Percentiles rank a stretch among this genome's conserved stretches.
phyloP scores from a whole-genome alignment of 2,113 vertebrate species.

The Kobus ellipsiprymnus region DNA sequence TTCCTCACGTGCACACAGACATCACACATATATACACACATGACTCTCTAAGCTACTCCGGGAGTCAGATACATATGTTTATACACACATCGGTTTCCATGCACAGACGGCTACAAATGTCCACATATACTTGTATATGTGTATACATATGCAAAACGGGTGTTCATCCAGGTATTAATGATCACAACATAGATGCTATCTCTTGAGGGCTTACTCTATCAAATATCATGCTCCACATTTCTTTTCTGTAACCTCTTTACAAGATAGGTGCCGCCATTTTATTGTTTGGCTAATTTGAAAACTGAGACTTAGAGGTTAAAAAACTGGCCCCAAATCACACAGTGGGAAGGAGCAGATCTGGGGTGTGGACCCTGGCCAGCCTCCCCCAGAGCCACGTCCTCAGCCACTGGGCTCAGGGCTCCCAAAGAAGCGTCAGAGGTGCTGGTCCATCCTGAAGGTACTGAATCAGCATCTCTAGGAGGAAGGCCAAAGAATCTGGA shows the following conservation, averaged over 20 bases:
- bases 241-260: neutral
- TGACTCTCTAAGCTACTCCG: neutral
- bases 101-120: neutral
- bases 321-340: neutral
- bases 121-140: no score
- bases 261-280: neutral
- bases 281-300: neutral
- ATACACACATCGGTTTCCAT: rapidly evolving
- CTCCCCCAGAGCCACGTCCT: neutral
- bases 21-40: neutral
- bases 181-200: no score
- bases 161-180: rapidly evolving
- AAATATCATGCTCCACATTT: neutral
- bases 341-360: neutral
- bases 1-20: neutral
- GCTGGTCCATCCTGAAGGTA: neutral
- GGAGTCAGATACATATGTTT: neutral
- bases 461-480: neutral
- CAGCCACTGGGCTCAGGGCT: neutral
- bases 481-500: neutral
- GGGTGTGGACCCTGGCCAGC: neutral
- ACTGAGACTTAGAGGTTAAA: neutral
- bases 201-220: neutral
- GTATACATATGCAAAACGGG: neutral
- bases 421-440: neutral